phyloP scores from a whole-genome alignment of 2,797 vertebrate species.

The Tarsius wallacei region DNA sequence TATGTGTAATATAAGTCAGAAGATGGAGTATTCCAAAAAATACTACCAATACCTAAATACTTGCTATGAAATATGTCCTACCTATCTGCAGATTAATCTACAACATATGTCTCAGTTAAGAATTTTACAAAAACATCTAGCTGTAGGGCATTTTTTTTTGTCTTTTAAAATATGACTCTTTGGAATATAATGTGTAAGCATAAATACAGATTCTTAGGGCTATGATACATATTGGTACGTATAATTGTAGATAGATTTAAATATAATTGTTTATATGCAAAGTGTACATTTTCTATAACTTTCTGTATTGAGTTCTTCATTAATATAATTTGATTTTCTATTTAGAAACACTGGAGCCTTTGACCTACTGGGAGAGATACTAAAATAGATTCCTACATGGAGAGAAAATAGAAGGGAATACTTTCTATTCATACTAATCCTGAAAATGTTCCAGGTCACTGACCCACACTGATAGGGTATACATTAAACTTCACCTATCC shows the following conservation, averaged over 20 bases:
- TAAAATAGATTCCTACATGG: conserved; percentile 76
- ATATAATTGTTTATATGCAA: conserved; percentile 12
- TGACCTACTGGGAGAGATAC: conserved; percentile 72
- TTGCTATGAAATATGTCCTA: neutral
- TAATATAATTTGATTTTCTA: conserved; percentile 65
- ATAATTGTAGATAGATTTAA: neutral
- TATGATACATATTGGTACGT: neutral
- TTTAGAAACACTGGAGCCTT: conserved; percentile 67
- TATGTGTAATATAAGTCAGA: conserved; percentile 51
- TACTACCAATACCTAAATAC: neutral
- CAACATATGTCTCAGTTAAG: neutral
- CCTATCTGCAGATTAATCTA: neutral
- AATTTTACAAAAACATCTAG: conserved; percentile 21
- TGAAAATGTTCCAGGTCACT: conserved; percentile 86
- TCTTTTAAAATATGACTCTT: neutral
- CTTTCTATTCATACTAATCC: conserved; percentile 84
- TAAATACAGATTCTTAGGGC: neutral
- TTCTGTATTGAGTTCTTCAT: conserved; percentile 47
- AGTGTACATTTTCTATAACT: neutral
- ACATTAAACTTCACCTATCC: conserved; percentile 85
- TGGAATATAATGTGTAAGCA: neutral
- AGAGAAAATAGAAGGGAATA: conserved; percentile 79
- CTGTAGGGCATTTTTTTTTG: neutral
- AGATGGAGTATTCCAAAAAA: conserved; percentile 28
- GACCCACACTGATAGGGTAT: conserved; percentile 79